A percentile compares a stretch with the other conserved stretches of the same genome.
These are phyloP conservation scores for Invenusta paracnida DNA, from an alignment of 2,888 invertebrate genomes.

Conservation along the genomic window DNA sequence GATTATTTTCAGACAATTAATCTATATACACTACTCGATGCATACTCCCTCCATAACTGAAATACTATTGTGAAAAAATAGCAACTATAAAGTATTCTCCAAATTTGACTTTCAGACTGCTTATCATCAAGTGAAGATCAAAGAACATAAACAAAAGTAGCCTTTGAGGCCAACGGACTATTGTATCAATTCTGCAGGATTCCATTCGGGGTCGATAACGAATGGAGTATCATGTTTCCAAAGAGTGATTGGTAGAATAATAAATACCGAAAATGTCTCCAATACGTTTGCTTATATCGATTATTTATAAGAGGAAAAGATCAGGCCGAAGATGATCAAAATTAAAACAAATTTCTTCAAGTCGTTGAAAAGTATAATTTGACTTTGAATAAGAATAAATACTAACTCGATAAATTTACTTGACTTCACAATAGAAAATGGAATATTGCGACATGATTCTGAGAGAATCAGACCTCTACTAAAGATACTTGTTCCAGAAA, in stretches of 20 bases:
- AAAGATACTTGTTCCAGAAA: no score
- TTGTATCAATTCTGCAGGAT: background rate
- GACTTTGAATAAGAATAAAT: background rate
- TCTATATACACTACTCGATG: slow-evolving; percentile 12
- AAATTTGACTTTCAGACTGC: background rate
- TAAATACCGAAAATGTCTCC: background rate
- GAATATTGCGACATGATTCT: background rate
- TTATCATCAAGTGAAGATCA: background rate
- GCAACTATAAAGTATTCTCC: background rate
- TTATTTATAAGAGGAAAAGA: background rate
- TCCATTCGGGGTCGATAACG: background rate
- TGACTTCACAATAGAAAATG: background rate
- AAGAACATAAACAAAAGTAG: background rate
- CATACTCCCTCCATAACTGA: background rate
- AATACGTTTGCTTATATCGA: background rate
- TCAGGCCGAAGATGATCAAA: background rate
- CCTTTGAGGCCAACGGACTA: background rate
- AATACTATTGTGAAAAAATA: background rate
- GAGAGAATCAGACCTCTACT: no score
- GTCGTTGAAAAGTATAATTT: background rate
- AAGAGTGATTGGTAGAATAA: background rate
- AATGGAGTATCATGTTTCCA: background rate
- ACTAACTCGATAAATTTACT: background rate
- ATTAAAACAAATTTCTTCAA: background rate
- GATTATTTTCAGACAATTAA: background rate